Evolutionary conservation across 1,140 invertebrate species (phyloP).

Genomic region (Nylanderia fulva): DNA sequence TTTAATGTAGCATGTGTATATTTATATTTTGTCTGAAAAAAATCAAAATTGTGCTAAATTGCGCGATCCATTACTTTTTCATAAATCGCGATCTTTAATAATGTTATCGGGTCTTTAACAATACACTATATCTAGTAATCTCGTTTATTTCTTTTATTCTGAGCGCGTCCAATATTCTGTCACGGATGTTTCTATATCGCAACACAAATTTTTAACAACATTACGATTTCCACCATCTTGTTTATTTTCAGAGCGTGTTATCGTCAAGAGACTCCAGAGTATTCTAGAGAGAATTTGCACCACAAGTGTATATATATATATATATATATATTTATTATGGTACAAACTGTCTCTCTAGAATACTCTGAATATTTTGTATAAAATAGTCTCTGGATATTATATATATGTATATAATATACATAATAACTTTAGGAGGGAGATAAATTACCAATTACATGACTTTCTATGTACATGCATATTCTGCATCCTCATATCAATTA

Average conservation of each 20-base stretch:
- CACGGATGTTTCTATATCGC: not conserved
- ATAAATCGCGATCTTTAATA: not conserved
- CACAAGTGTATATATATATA: no score
- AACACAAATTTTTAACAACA: not conserved
- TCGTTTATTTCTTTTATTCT: not conserved
- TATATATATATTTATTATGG: no score
- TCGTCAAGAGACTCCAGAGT: not conserved
- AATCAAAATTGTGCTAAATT: no score
- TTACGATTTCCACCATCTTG: not conserved
- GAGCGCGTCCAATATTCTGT: not conserved
- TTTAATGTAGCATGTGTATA: not conserved
- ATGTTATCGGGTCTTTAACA: not conserved
- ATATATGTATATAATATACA: no score
- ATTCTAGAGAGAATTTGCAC: no score
- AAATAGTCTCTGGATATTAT: no score
- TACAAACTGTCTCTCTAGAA: no score
- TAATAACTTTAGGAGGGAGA: no score
- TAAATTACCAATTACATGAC: not conserved
- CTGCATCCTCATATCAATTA: no score
- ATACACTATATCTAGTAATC: not conserved
- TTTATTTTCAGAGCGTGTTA: not conserved
- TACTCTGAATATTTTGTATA: no score
- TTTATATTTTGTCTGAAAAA: no score
- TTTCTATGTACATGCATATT: not conserved
- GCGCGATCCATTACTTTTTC: no score